Evolutionary conservation across 2,797 vertebrate genomes (phyloP).

Genomic region (Crenuchus spilurus): DNA sequence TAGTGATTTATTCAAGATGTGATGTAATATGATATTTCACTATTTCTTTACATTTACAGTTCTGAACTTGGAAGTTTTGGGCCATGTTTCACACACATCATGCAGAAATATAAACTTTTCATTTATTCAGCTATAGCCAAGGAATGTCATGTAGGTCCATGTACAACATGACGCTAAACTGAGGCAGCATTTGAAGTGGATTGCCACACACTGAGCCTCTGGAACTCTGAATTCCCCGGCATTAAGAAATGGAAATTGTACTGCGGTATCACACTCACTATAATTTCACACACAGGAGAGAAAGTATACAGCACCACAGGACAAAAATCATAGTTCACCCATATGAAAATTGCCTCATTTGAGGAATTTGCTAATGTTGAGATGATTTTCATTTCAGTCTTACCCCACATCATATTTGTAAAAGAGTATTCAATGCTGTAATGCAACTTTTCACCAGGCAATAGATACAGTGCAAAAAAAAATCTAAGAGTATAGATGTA

Average conservation of each 20-base stretch:
- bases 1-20: constrained; percentile 8
- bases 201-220: constrained; percentile 27
- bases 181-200: constrained; percentile 33
- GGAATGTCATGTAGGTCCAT: neutral
- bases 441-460: no score
- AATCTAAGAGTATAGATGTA: no score
- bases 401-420: no score
- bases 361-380: no score
- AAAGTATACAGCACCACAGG: no score
- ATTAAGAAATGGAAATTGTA: constrained; percentile 50
- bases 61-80: neutral
- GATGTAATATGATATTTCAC: neutral
- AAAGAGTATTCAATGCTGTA: no score
- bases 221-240: constrained; percentile 29
- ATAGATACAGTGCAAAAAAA: no score
- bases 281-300: no score
- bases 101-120: constrained; percentile 20
- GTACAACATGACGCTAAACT: constrained; percentile 18
- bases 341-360: no score
- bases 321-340: no score
- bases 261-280: neutral
- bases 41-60: neutral
- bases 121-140: neutral
- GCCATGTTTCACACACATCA: neutral
- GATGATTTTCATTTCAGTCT: no score